Base-by-base conservation (phyloP, 2,888 invertebrate genomes). In the Elmis aenea region DNA sequence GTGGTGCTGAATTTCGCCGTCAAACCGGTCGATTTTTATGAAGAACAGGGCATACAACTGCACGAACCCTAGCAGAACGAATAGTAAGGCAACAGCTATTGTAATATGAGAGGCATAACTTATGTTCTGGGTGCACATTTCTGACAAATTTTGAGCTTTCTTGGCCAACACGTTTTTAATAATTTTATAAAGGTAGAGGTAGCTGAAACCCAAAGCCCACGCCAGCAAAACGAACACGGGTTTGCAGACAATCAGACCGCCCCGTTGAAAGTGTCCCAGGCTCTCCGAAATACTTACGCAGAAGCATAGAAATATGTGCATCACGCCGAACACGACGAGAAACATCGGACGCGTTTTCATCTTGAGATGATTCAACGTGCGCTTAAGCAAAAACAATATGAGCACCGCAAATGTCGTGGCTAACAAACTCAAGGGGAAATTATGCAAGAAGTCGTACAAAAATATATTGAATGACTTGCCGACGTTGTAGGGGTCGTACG, bases 401-500 rank as follows among this genome's bases (percentile, higher is more conserved):
- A 93, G 75, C 32, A 91, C 81, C 25, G 90, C 84, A 64, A 94
- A 93, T 0, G 90, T 85, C n/a, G 91, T 83, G 11, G 90, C 88
- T 18, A 94, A 67, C 55, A 92, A 81, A 44, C 92, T 92, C 44
- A 89, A 83, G 1, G 89, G 90, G 36, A 90, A 77, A 59, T 89
- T 87, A 45, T 90, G 78, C 21, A 93, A 68, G 29, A 92, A 80
- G 58, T 88, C 85, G 32, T 90, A 87, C 16, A 90, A 70, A 41
- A 85, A 83, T 26, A 77, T 69, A 38, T 86, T 87, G 59, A 92
- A 76, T 1, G 85, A 85, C 42, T 77, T 78, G 42, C 83, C 81
- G n/a, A 87, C 80, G 59, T 93, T 93, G 62, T 94, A 94, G 0
- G 91, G 89, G 68, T 94, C 94, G 61, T 91, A 87, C 52, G 91